Evolutionary conservation across 2,113 vertebrate genomes (phyloP).

Genomic region (Rhodinocichla rosea): DNA sequence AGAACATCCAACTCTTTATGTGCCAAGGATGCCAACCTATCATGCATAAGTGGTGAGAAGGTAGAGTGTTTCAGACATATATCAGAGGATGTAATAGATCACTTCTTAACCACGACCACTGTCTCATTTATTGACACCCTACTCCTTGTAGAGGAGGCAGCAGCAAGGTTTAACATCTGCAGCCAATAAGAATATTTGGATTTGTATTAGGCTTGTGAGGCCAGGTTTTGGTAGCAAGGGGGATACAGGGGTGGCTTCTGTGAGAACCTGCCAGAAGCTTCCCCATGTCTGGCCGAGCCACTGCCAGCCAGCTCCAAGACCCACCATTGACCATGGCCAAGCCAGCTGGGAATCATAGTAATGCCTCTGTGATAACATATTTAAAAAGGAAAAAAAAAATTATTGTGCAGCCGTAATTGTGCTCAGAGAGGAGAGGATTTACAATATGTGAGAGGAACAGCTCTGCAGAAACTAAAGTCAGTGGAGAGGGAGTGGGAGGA

Average conservation of each 20-base stretch:
- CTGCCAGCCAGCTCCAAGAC: background rate
- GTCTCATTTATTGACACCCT: background rate
- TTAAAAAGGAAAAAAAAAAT: background rate
- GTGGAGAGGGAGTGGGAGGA: background rate
- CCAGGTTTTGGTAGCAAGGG: background rate
- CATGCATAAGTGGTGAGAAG: background rate
- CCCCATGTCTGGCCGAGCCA: background rate
- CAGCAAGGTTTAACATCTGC: background rate
- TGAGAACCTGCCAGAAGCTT: background rate
- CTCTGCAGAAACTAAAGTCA: background rate
- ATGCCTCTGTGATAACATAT: background rate
- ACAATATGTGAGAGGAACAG: background rate
- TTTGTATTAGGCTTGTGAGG: background rate
- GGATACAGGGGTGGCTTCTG: background rate
- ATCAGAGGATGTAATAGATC: background rate
- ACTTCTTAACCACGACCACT: background rate
- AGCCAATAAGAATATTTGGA: background rate
- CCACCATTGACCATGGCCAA: background rate
- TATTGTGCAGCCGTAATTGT: background rate
- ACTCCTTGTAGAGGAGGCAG: background rate
- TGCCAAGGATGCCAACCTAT: background rate
- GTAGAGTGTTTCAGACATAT: background rate
- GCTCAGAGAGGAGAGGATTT: background rate
- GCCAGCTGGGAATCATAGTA: background rate
- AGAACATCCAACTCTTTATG: background rate